Evolutionary conservation across 2,888 invertebrate genomes (phyloP), one percentile per base, ranked within the genome.

Genomic region (Lampropteryx suffumata): DNA sequence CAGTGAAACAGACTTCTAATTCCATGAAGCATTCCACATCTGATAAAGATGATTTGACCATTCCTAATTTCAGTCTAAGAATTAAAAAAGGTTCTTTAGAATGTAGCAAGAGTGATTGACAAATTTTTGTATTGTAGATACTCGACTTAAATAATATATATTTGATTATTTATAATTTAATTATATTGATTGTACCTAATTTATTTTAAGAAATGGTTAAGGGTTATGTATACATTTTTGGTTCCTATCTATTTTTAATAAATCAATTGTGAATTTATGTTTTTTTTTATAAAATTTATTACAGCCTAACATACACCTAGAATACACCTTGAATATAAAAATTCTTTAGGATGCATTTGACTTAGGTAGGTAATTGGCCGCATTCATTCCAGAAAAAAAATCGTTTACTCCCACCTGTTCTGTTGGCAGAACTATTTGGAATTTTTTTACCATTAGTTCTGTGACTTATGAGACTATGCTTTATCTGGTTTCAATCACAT

Each of bases 1-100:
- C 92, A 0, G 92, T 92, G 0, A 92, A 89, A 71, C 81, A 81
- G 30, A 86, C 86, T 37, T 86, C 89, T 10, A 83, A 82, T 64
- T 89, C 86, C 41, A 69, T 80, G 47, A 80, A 79, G 64, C 78
- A 85, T 75, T 90, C 90, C 71, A 83, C 83, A 34, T 83, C 87
- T 46, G 90, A 90, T 46, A 89, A 84, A 64, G 89, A 90, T 62
- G 87, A 87, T 46, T 71, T 91, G 49, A 87, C 85, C 69, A 82
- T 91, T 78, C 91, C 91, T 48, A 86, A 85, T 63, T 83, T 79
- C 61, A 90, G 84, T 64, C 76, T 91, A 48, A 84, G 78, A 67
- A 69, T 78, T 46, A 84, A 77, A 64, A 88, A 80, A 66, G 70
- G 61, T 52, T 63, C 69, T 35, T 76, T 83, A 2, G 85, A 85